A percentile compares a stretch with the other conserved stretches of the same genome.
Evolutionary conservation across 2,113 vertebrate genomes (phyloP).

Genomic region (Caracal caracal): DNA sequence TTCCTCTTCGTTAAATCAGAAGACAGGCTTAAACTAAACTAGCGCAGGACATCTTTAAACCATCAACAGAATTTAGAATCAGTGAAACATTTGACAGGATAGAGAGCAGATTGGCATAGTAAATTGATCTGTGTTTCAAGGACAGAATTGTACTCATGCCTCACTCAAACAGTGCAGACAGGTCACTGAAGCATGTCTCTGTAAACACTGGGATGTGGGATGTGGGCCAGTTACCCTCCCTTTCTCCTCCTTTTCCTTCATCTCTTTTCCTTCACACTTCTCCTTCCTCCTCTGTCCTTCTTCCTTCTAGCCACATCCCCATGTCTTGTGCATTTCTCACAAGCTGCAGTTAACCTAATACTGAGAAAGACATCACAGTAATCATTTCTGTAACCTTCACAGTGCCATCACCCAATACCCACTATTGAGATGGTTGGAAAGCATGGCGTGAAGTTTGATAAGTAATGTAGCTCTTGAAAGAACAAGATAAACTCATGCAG

Average conservation of each 20-base stretch:
- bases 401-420: background rate
- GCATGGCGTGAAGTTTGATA: background rate
- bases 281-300: background rate
- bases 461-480: background rate
- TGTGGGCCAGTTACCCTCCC: background rate
- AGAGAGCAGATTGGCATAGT: slow-evolving; percentile 20
- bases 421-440: background rate
- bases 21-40: background rate
- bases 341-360: background rate
- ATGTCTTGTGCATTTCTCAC: background rate
- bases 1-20: background rate
- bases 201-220: background rate
- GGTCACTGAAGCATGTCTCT: background rate
- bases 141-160: slow-evolving; percentile 14
- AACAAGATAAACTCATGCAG: background rate
- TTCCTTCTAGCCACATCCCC: background rate
- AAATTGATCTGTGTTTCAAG: slow-evolving; percentile 63
- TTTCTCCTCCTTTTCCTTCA: background rate
- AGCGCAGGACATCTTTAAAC: background rate
- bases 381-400: slow-evolving; percentile 43
- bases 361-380: slow-evolving; percentile 44
- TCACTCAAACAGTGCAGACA: background rate
- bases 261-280: background rate
- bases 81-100: slow-evolving; percentile 50
- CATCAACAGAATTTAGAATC: background rate